Evolutionary conservation across 2,797 vertebrate species (phyloP), one percentile per base, ranked within the genome.

Genomic region (Catharus ustulatus): DNA sequence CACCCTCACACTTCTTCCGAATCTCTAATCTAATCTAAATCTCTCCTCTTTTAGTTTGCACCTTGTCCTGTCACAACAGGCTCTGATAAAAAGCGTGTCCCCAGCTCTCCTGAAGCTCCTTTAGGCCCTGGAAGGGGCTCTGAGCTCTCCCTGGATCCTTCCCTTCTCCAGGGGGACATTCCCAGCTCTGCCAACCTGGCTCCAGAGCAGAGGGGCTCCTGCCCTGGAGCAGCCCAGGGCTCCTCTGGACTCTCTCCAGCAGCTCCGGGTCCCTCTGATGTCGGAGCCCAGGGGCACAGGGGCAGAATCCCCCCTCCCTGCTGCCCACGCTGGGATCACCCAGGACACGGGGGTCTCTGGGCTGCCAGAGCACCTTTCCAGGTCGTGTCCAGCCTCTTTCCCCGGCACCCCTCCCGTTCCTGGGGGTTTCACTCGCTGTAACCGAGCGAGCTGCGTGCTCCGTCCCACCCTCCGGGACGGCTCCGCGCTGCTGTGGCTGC

Each of bases 401-500:
- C 58, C 11, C 45, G 38, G 38, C 45, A 23, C 13, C 58, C 5
- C 32, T 40, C n/a, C 58, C 7, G 58, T 0, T 21, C 26, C 17
- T 4, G 0, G 38, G 38, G 51, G 51, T 34, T 15, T 16, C 45
- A 0, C 20, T 34, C 6, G 64, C 51, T 40, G 32, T 13, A 3
- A 2, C 38, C 1, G 32, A 30, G 43, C 32, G 8, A 19, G 34
- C 62, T 3, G 54, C 2, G 1, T 2, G 26, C 40, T 8, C 61
- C 3, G 0, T 0, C 61, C 3, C 5, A 22, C 0, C 17, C 17
- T 5, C 19, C 5, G 78, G 3, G 13, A 7, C 16, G 21, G 49
- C 19, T 55, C 23, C 3, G 30, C 1, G 62, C 52, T 7, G 82
- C 71, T 22, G 15, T 0, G 17, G 3, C 40, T 8, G 14, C 1